Evolutionary conservation across 2,113 vertebrate genomes (phyloP).

Genomic region (Manacus vitellinus): DNA sequence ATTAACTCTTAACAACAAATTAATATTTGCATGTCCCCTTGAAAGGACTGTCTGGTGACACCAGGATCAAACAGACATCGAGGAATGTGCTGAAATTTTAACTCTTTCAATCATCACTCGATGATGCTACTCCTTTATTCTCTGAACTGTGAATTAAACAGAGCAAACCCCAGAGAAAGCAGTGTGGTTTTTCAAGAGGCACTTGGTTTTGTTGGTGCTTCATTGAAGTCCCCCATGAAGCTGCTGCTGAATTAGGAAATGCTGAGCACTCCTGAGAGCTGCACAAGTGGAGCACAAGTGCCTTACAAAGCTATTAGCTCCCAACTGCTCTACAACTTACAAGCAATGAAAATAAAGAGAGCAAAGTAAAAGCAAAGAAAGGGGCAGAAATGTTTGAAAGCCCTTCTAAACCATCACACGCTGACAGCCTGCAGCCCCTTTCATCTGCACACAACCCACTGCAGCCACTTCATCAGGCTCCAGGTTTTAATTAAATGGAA

Average conservation of each 20-base stretch:
- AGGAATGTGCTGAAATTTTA: not conserved
- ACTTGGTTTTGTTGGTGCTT: not conserved
- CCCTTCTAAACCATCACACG: not conserved
- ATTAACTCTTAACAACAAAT: not conserved
- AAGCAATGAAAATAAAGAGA: constrained; percentile 18
- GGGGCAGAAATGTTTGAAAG: constrained; percentile 9
- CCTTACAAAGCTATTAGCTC: not conserved
- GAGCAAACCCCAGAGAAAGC: not conserved
- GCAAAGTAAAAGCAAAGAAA: constrained; percentile 27
- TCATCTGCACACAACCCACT: not conserved
- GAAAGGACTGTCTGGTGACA: not conserved
- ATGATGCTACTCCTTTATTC: not conserved
- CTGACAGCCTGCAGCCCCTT: not conserved
- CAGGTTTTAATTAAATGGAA: not conserved
- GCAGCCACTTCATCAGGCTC: not conserved
- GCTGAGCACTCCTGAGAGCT: constrained; percentile 18
- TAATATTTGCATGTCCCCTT: not conserved
- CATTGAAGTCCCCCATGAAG: not conserved
- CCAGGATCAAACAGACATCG: not conserved
- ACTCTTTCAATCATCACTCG: not conserved
- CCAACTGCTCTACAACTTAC: not conserved
- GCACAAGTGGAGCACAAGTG: constrained; percentile 10
- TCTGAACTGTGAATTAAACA: not conserved
- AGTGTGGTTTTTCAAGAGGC: not conserved
- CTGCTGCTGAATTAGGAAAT: not conserved